These are phyloP conservation scores for Apaloderma vittatum DNA, from an alignment of 2,113 vertebrate species.

Conservation along the genomic window DNA sequence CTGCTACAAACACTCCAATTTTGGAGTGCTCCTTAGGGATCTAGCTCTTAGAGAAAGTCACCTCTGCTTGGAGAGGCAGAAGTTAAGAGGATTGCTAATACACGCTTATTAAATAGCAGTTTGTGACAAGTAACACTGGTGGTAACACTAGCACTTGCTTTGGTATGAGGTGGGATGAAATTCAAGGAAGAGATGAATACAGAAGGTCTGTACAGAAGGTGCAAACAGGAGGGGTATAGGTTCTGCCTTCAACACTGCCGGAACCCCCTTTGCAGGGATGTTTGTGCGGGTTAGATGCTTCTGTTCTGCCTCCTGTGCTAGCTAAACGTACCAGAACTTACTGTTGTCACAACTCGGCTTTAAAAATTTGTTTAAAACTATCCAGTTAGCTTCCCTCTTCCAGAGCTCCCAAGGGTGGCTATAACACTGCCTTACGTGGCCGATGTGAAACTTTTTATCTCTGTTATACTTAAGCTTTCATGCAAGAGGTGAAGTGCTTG, in stretches of 20 bases:
- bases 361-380: not conserved
- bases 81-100: not conserved
- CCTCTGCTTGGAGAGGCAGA: not conserved
- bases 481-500: not conserved
- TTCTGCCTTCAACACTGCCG: not conserved
- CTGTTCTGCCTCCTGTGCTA: not conserved
- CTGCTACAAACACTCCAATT: not conserved
- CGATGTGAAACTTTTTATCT: not conserved
- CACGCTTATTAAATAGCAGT: not conserved
- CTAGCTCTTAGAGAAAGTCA: not conserved
- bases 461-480: not conserved
- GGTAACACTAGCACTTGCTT: not conserved
- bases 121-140: not conserved
- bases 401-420: not conserved
- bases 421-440: not conserved
- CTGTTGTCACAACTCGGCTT: not conserved
- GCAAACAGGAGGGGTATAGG: not conserved
- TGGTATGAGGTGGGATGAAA: not conserved
- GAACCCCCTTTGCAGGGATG: not conserved
- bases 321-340: not conserved
- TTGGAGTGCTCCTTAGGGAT: not conserved
- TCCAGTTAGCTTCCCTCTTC: not conserved
- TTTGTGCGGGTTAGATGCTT: accelerated
- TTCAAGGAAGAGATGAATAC: not conserved
- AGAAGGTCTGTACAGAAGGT: not conserved